Percentiles rank a stretch among this genome's conserved stretches.
phyloP scores from a whole-genome alignment of 2,888 invertebrate species.

The Lasioglossum figueresi region DNA sequence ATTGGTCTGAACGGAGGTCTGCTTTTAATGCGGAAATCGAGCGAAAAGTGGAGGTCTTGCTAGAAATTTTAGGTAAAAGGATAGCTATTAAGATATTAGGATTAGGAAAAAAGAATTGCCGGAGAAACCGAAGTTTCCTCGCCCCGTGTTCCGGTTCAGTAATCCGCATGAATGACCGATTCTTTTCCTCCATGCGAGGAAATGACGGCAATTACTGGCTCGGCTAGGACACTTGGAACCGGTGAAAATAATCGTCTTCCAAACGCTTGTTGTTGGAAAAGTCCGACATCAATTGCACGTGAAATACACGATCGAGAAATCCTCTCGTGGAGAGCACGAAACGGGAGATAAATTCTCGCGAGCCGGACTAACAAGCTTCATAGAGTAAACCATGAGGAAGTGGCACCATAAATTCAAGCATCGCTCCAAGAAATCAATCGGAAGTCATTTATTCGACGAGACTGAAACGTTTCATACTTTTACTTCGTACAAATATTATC shows the following conservation, averaged over 20 bases:
- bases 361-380: background rate
- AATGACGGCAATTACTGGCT: constrained; percentile 12
- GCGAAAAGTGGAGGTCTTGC: background rate
- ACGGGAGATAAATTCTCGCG: background rate
- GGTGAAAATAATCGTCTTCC: background rate
- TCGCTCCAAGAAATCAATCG: background rate
- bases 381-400: background rate
- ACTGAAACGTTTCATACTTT: background rate
- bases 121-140: constrained; percentile 24
- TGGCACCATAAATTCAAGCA: background rate
- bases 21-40: background rate
- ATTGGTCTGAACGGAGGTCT: background rate
- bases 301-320: background rate
- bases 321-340: background rate
- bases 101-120: constrained; percentile 19
- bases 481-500: background rate
- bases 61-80: constrained; percentile 8
- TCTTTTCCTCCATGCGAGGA: background rate
- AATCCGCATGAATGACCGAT: constrained; percentile 25
- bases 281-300: background rate
- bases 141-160: constrained; percentile 8
- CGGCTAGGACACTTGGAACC: background rate
- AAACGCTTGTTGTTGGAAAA: background rate
- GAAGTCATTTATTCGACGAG: background rate
- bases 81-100: constrained; percentile 18